Evolutionary conservation across 2,113 vertebrate species (phyloP).

Genomic region (Daphoenositta chrysoptera): DNA sequence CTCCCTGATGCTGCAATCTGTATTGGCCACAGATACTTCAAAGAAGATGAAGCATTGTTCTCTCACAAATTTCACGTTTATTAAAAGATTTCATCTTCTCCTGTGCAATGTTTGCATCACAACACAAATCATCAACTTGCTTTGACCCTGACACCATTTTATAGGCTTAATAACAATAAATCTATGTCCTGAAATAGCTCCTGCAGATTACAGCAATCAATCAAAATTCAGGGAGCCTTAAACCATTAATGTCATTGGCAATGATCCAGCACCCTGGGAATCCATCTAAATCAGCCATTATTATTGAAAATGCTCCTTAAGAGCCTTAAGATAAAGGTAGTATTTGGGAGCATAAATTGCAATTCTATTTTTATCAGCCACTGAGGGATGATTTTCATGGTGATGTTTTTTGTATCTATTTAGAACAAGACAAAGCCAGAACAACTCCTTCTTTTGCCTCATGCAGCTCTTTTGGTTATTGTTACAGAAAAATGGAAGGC

Average conservation of each 20-base stretch:
- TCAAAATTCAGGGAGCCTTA: conserved; percentile 78
- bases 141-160: conserved; percentile 78
- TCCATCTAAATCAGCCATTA: conserved; percentile 78
- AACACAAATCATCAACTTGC: conserved; percentile 70
- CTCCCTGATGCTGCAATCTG: background rate
- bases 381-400: conserved; percentile 50
- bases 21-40: background rate
- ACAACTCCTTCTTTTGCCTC: conserved; percentile 7
- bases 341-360: conserved; percentile 64
- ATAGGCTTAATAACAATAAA: conserved; percentile 79
- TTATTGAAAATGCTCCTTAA: conserved; percentile 64
- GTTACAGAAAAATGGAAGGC: background rate
- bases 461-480: conserved; percentile 11
- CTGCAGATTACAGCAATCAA: conserved; percentile 81
- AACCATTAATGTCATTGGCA: conserved; percentile 78
- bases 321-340: conserved; percentile 61
- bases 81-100: conserved; percentile 68
- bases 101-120: conserved; percentile 67
- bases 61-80: conserved; percentile 51
- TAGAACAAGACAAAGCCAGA: conserved; percentile 15
- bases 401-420: conserved; percentile 12
- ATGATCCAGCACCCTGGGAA: conserved; percentile 70
- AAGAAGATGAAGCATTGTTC: conserved; percentile 50
- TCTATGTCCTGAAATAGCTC: conserved; percentile 80
- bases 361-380: conserved; percentile 62